Evolutionary conservation across 2,888 invertebrate genomes (phyloP), one percentile per base, ranked within the genome.

Genomic region (Catonia carolina): DNA sequence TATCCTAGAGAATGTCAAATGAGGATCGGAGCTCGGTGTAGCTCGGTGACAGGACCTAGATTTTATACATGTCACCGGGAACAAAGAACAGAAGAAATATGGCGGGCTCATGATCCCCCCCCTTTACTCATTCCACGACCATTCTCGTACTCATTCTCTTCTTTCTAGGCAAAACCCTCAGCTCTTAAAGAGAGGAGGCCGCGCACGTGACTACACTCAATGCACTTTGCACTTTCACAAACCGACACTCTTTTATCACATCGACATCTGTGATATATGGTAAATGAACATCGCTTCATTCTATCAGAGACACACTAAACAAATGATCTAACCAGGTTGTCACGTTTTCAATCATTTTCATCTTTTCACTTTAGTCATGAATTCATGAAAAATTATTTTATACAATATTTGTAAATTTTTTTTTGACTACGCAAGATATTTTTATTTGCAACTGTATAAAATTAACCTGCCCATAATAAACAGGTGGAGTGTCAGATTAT

Each of bases 1-100:
- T 45, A 23, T 45, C 45, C 20, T 18, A 51, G 58, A 8, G 54
- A 55, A 58, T 47, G 58, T 58, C 58, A 58, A 58, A 58, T 54
- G 58, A 58, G 54, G 49, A 27, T 27, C 45, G 45, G 22, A 23
- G 45, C 45, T 18, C 8, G 45, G 20, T 27, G 45, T 20, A 23
- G 45, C 45, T n/a, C 18, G 41, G 8, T 45, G 45, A 45, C 45
- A 45, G 45, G 18, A 27, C 23, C 45, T 45, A 45, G 45, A 45
- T 45, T 45, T 45, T 45, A 45, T 45, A 45, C 45, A 45, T 45
- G 45, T 45, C 45, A 45, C 45, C 45, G 45, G 45, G 45, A 45
- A 45, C 45, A 45, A 45, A 45, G 45, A 27, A 22, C 10, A 7
- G 23, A 45, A 45, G 45, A 45, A 45, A 45, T 45, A 45, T 45